Evolutionary conservation across 2,797 vertebrate species (phyloP).

Genomic region (Mastacembelus armatus): DNA sequence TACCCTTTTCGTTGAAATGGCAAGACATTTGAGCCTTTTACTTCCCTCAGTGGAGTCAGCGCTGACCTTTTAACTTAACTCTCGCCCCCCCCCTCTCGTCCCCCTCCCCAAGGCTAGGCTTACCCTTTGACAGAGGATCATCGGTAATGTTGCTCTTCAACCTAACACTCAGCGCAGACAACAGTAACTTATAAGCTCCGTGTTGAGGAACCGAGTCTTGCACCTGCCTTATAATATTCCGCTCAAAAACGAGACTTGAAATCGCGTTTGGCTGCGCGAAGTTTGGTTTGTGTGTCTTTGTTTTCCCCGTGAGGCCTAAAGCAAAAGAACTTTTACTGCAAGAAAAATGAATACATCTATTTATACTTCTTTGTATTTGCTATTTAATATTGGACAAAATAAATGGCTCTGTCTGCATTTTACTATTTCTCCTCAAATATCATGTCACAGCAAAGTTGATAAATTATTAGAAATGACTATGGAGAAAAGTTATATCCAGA

Average conservation of each 20-base stretch:
- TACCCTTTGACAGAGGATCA: constrained; percentile 75
- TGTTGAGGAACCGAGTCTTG: constrained; percentile 19
- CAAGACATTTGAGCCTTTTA: constrained; percentile 80
- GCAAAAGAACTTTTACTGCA: too few relatives aligned
- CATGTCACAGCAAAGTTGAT: not conserved
- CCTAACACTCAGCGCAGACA: constrained; percentile 57
- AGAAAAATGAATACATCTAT: too few relatives aligned
- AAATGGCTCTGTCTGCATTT: not conserved
- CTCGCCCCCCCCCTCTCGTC: not conserved
- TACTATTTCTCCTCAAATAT: not conserved
- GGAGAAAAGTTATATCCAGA: too few relatives aligned
- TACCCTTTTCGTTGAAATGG: constrained; percentile 79
- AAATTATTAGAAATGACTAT: not conserved
- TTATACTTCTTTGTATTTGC: not conserved
- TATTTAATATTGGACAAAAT: not conserved
- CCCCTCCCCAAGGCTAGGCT: constrained; percentile 58
- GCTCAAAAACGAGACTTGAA: not conserved
- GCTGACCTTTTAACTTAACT: constrained; percentile 73
- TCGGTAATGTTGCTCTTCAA: constrained; percentile 61
- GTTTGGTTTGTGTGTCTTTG: not conserved
- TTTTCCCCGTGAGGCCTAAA: not conserved
- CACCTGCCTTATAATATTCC: constrained; percentile 46
- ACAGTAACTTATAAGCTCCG: constrained; percentile 54
- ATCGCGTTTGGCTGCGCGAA: not conserved
- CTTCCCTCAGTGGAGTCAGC: constrained; percentile 73